Base-by-base conservation (phyloP, 2,888 invertebrate genomes). In the Deilephila elpenor region DNA sequence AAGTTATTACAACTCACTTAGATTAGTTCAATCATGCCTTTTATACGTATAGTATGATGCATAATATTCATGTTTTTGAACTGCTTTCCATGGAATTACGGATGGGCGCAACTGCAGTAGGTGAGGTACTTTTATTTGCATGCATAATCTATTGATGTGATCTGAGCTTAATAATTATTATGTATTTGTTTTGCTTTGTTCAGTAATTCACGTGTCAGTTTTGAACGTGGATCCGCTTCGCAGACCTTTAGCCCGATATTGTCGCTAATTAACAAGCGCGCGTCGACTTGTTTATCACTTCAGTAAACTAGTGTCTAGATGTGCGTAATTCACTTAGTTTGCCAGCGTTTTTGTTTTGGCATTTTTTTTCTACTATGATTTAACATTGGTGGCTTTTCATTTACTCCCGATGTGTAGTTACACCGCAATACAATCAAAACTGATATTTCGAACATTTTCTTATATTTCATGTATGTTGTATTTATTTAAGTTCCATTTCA, bases 71-170 rank as follows among this genome's bases (percentile, higher is more conserved):
- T 64, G 3, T 64, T 37, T 62, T 37, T 44, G 44, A 64, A 44
- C 44, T 44, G 64, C 64, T 64, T 64, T 44, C 37, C 37, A n/a
- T 64, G 64, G 64, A 64, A 44, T 14, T 44, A 44, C 20, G 19
- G 34, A 20, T 17, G 34, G 37, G 64, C 37, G 64, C 20, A 14
- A 64, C 64, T 64, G 11, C 64, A 64, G 64, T 64, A 44, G 64
- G 64, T 64, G 20, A 64, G 64, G 37, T 44, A 44, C n/a, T 32
- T 19, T 32, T 32, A 44, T 64, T 34, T 37, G 20, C 19, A 62
- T 62, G 32, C 61, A 62, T 34, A 19, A 59, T 34, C 6, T n/a
- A n/a, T 62, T 32, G n/a, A 37, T 34, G 6, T n/a, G 7, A 1
- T 11, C n/a, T 20, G 8, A 59, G 25, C 11, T 20, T n/a, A n/a